Base-by-base conservation (phyloP, 2,888 invertebrate species). In the Enoplolaimus lenunculus region DNA sequence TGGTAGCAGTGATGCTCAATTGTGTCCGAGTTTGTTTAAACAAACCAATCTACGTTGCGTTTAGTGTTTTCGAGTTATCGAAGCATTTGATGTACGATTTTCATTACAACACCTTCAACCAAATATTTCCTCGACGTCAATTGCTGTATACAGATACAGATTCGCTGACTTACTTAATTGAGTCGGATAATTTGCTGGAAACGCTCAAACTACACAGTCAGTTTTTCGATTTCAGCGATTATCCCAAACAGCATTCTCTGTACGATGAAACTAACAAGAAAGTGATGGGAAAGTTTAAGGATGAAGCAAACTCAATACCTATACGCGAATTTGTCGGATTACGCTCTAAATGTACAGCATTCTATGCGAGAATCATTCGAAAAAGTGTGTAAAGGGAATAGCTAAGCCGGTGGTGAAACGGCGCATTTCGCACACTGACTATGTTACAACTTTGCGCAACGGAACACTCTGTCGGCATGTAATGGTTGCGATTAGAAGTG, bases 41-140 rank as follows among this genome's bases (percentile, higher is more conserved):
- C 64, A 62, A 62, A n/a, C 64, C 64, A 13, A 62, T 62, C 7
- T 62, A 62, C 64, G 26, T 62, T 13, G 64, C 30, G 7, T 62
- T 62, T 26, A 62, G 30, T 62, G 64, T 62, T 7, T 33, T 62
- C 16, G 64, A 62, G 13, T 62, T 62, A n/a, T 13, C 7, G 13
- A 62, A 62, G 26, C 64, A 30, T 7, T n/a, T 62, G 64, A 62
- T 62, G 64, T 62, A 62, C 31, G 64, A 62, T 7, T 62, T 62
- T 62, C 64, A 62, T 26, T 62, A 62, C n/a, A 26, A 62, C 31
- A n/a, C n/a, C n/a, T n/a, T n/a, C n/a, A n/a, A n/a, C n/a, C n/a
- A n/a, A n/a, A n/a, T n/a, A n/a, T 62, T 13, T 33, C 13, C 13
- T n/a, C 28, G n/a, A 13, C 30, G 16, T 33, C 13, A 7, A 13